phyloP scores from a whole-genome alignment of 2,113 vertebrate genomes.

The Peromyscus leucopus region DNA sequence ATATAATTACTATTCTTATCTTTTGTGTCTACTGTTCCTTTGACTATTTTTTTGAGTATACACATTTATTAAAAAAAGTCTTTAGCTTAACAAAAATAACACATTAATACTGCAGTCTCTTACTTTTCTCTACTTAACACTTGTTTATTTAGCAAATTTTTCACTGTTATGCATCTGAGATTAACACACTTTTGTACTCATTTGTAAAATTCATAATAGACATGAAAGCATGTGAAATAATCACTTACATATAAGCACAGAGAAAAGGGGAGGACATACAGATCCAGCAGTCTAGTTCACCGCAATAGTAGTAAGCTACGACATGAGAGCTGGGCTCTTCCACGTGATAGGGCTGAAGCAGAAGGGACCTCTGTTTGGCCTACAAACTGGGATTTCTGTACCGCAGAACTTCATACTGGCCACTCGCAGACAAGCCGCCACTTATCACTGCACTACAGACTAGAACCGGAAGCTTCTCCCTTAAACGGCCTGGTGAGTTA shows the following conservation, averaged over 20 bases:
- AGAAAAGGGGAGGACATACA: background rate
- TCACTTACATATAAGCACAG: background rate
- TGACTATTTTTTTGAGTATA: background rate
- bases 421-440: fast-evolving
- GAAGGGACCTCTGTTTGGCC: background rate
- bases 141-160: slow-evolving; percentile 1
- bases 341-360: background rate
- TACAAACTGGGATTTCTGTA: background rate
- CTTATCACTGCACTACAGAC: background rate
- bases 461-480: background rate
- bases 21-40: background rate
- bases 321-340: background rate
- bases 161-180: background rate
- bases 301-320: background rate
- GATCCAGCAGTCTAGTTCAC: background rate
- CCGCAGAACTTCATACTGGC: background rate
- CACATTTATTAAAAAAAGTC: background rate
- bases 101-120: background rate
- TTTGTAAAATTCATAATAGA: background rate
- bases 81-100: background rate
- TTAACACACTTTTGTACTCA: background rate
- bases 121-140: background rate
- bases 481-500: background rate
- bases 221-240: slow-evolving; percentile 22
- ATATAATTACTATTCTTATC: slow-evolving; percentile 16